Evolutionary conservation across 2,113 vertebrate genomes (phyloP), one percentile per base, ranked within the genome.

Genomic region (Monarcha castaneiventris): DNA sequence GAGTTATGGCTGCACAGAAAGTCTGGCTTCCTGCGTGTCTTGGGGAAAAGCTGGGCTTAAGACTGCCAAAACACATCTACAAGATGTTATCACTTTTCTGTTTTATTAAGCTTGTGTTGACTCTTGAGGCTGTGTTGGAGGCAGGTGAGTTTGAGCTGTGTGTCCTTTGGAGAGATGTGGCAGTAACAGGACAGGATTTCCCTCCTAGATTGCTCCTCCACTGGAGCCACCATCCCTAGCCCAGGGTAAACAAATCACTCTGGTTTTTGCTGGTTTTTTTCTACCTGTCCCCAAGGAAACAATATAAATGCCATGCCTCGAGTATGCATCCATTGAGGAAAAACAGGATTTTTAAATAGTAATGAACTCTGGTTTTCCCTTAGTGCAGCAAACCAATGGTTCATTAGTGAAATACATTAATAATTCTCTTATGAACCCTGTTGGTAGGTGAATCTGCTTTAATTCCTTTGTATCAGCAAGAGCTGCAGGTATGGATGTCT

Each of bases 401-500:
- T 97, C 79, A 79, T 88, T 73, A 88, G 68, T 21, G 51, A 64
- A 87, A 82, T 43, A 19, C 33, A 35, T 94, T 94, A 88, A 77
- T 90, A 92, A 94, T 95, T 87, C 35, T 77, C 61, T 74, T 43
- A 63, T 6, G 72, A 81, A 67, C 52, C 71, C 79, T 27, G 33
- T 48, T 74, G 27, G n/a, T 61, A 48, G 61, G 66, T 58, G 68
- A 66, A 81, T 64, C 51, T 33, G 58, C 72, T 91, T 94, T 81
- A 94, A 87, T 86, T 93, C 87, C 84, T 90, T 87, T 56, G 44
- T 87, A 90, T 76, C 77, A 75, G 78, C 71, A 81, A 72, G 67
- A 46, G 87, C 89, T 91, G 81, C 77, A 93, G 94, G 93, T 96
- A 90, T 62, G 69, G 86, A 59, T 75, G 61, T 73, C 93, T 95